Percentiles rank a stretch among this genome's conserved stretches.
Evolutionary conservation across 1,140 invertebrate species (phyloP).

Genomic region (Drosophila burlai): DNA sequence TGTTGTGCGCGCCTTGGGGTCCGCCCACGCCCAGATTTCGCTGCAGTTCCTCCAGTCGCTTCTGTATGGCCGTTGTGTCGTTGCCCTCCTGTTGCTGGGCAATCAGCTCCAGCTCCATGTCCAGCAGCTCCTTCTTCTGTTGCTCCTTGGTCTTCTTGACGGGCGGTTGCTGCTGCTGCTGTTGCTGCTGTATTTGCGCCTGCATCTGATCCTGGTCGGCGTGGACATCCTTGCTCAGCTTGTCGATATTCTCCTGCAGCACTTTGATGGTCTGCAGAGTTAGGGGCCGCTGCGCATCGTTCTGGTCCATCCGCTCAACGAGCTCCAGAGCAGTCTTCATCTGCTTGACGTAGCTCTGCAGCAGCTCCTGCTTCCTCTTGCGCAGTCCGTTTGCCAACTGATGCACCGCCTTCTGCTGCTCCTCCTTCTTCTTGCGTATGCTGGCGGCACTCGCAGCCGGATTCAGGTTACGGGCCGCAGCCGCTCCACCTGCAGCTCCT

Average conservation of each 20-base stretch:
- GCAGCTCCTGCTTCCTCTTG: constrained; percentile 80
- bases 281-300: constrained; percentile 70
- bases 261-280: constrained; percentile 80
- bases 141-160: constrained; percentile 84
- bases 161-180: constrained; percentile 67
- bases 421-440: constrained; percentile 82
- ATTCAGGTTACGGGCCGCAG: constrained; percentile 34
- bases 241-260: constrained; percentile 80
- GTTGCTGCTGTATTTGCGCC: constrained; percentile 78
- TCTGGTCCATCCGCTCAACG: constrained; percentile 76
- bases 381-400: constrained; percentile 81
- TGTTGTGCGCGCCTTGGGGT: constrained; percentile 17
- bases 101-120: constrained; percentile 83
- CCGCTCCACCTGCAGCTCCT: constrained; percentile 15
- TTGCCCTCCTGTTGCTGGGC: constrained; percentile 85
- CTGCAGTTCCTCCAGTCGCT: constrained; percentile 81
- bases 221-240: constrained; percentile 80
- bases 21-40: constrained; percentile 65
- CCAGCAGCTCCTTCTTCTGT: constrained; percentile 84
- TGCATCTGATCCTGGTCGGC: constrained; percentile 81
- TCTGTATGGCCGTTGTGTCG: constrained; percentile 82
- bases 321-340: constrained; percentile 81
- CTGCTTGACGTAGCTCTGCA: constrained; percentile 84
- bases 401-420: constrained; percentile 83
- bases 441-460: constrained; percentile 60